Conservation (phyloP, 2,888 invertebrate species). For the Blastobasis lacticolella region DNA sequence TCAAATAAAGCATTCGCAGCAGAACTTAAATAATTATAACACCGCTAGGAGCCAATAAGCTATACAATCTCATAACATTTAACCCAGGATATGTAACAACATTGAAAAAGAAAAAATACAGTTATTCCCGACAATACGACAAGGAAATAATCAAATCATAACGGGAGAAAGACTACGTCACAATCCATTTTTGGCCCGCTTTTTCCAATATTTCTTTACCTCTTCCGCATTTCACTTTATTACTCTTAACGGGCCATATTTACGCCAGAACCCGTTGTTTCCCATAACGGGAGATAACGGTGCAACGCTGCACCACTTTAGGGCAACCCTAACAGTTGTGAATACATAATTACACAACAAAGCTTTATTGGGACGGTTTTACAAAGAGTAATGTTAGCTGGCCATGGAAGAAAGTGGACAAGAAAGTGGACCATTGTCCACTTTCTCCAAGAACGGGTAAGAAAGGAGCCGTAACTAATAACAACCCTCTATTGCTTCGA, state of each 20-base stretch:
- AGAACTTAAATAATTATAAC: too few species aligned
- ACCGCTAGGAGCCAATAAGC: too few species aligned
- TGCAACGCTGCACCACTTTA: constrained; percentile 53
- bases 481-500: constrained; percentile 25
- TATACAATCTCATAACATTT: too few species aligned
- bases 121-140: too few species aligned
- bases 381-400: constrained; percentile 58
- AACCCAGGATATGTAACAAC: too few species aligned
- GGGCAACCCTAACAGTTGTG: constrained; percentile 54
- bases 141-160: background rate
- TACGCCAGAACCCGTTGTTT: constrained; percentile 30
- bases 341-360: constrained; percentile 64
- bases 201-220: constrained; percentile 42
- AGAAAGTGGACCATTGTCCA: constrained; percentile 33
- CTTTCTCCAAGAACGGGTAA: constrained; percentile 61
- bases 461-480: constrained; percentile 48
- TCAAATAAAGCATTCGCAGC: too few species aligned
- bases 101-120: too few species aligned
- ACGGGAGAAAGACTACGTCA: constrained; percentile 2
- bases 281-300: constrained; percentile 55
- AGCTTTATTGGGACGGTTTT: constrained; percentile 47
- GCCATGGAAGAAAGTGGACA: constrained; percentile 52
- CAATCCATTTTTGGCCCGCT: constrained; percentile 27
- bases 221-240: constrained; percentile 16
- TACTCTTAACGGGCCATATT: constrained; percentile 26